Evolutionary conservation across 1,140 invertebrate genomes (phyloP), one percentile per base, ranked within the genome.

Genomic region (Drosophila ficusphila): DNA sequence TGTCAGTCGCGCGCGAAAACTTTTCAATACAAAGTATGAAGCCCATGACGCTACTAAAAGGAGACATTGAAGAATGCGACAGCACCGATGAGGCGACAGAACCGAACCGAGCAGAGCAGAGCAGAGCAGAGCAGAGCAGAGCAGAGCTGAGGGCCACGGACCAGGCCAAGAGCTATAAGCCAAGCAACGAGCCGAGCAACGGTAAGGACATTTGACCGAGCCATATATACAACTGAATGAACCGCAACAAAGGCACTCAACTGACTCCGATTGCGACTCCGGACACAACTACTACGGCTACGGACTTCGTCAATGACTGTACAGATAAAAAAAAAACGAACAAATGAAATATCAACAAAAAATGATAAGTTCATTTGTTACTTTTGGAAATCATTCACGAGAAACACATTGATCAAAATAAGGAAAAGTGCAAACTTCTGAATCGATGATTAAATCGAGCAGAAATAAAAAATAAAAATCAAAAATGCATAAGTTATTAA

Each of bases 1-100:
- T 62, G 70, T 48, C 62, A 56, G 64, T 71, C 44, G 65, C 54
- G 39, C 60, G 76, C 64, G 71, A 72, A 76, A 86, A 79, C 44
- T 76, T 86, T 86, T 79, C 61, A 81, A 81, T 81, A 86, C 82
- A 86, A 77, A 74, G 57, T 76, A 86, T 85, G 81, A 86, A 73
- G 71, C 73, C 62, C 76, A 65, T 70, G 76, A 65, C 62, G 68
- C 58, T 72, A 62, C 81, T 73, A 67, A 86, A 86, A 51, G 67
- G 52, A 76, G 76, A 69, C 76, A 79, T 76, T 73, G 67, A 79
- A 65, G 81, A 85, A 85, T 85, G 72, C 81, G 73, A 72, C 72
- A 72, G 57, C 56, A 44, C 14, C 64, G 12, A 52, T 49, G 44
- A 67, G 60, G 62, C 62, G 62, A 42, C 60, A 44, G 54, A 44